phyloP scores from a whole-genome alignment of 2,888 invertebrate genomes.

The Erebia epiphron region DNA sequence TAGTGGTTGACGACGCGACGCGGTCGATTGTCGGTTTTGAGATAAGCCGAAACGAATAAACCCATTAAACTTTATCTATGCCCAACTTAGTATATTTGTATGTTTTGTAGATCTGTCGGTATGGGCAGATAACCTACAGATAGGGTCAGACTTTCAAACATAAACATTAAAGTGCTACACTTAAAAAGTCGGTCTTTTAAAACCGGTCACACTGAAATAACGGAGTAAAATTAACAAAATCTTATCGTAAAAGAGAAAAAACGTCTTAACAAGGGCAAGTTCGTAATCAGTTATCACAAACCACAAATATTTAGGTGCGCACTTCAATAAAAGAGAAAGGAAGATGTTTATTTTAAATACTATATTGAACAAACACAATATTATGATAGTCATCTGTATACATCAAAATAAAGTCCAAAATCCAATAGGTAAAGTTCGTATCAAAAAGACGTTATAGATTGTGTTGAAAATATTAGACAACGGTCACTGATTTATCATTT shows the following conservation, averaged over 20 bases:
- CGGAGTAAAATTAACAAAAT: not conserved
- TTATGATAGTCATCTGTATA: not conserved
- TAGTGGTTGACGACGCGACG: not conserved
- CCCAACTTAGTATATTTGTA: not conserved
- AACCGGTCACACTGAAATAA: not conserved
- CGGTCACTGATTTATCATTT: too few relatives aligned
- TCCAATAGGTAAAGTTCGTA: not conserved
- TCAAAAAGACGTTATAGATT: not conserved
- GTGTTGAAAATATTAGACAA: too few relatives aligned
- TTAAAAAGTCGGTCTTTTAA: not conserved
- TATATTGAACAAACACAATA: slow-evolving; percentile 2
- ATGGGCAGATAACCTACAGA: not conserved
- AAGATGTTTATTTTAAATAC: slow-evolving; percentile 4
- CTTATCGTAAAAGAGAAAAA: slow-evolving; percentile 8
- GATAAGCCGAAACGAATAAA: slow-evolving; percentile 13
- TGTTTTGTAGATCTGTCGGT: not conserved
- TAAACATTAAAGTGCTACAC: not conserved
- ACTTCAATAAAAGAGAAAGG: slow-evolving; percentile 16
- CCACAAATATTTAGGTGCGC: not conserved
- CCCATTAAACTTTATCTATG: slow-evolving; percentile 6
- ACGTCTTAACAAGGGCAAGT: slow-evolving; percentile 5
- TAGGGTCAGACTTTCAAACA: not conserved
- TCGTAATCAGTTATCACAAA: slow-evolving; percentile 4
- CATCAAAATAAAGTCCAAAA: not conserved
- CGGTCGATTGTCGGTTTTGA: not conserved